phyloP scores from a whole-genome alignment of 1,140 invertebrate species.

The Drosophila saltans region DNA sequence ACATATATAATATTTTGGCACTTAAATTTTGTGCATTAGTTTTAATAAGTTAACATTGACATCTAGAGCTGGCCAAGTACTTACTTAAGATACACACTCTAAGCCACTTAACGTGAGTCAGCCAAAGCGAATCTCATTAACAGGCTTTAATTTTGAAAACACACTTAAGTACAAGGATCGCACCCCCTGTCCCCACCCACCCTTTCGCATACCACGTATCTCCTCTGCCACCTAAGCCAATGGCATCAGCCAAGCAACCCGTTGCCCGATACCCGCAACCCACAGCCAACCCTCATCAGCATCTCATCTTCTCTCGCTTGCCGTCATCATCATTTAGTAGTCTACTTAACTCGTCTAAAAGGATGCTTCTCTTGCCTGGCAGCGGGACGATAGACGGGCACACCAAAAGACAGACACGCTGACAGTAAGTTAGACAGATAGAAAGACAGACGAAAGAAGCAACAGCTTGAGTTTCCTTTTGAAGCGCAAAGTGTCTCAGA shows the following conservation, averaged over 20 bases:
- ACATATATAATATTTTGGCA: neutral
- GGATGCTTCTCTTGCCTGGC: conserved; percentile 53
- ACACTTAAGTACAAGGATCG: conserved; percentile 68
- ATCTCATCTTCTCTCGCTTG: conserved; percentile 51
- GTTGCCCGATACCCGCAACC: neutral
- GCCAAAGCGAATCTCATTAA: conserved; percentile 80
- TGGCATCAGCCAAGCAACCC: neutral
- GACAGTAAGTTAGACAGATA: neutral
- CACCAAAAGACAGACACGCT: no score
- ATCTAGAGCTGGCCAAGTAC: conserved; percentile 53
- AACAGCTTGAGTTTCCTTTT: conserved; percentile 70
- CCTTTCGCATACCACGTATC: neutral
- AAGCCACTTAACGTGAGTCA: conserved; percentile 80
- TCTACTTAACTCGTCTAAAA: conserved; percentile 78
- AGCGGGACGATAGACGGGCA: conserved; percentile 23
- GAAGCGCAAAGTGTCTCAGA: conserved; percentile 18
- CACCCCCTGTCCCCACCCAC: conserved; percentile 8
- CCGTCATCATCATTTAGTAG: conserved; percentile 70
- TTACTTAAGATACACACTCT: conserved; percentile 77
- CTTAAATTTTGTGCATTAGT: conserved; percentile 64
- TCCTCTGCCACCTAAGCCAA: no score
- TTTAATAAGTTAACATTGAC: conserved; percentile 62
- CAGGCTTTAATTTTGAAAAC: conserved; percentile 80
- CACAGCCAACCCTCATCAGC: conserved; percentile 51
- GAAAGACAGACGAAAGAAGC: conserved; percentile 24